Conservation (phyloP, 2,888 invertebrate species). For the Venustoraphidia nigricollis region DNA sequence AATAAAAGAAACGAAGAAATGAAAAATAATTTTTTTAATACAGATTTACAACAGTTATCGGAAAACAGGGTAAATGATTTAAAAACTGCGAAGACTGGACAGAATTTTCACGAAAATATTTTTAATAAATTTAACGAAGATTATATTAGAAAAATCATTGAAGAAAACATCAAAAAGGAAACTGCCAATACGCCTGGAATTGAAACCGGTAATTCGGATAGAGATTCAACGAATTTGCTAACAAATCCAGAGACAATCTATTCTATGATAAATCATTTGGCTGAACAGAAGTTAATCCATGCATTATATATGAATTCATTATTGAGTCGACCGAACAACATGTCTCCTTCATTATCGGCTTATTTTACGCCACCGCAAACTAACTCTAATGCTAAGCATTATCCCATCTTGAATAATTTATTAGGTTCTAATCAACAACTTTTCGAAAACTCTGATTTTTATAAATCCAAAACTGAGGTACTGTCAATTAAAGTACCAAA, state of each 20-base stretch:
- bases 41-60: too few species aligned
- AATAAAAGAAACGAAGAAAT: neutral
- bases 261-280: slow-evolving; percentile 26
- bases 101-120: neutral
- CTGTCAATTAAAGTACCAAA: slow-evolving; percentile 4
- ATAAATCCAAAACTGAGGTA: slow-evolving; percentile 6
- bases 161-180: slow-evolving; percentile 17
- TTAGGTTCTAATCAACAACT: slow-evolving; percentile 12
- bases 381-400: neutral
- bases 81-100: neutral
- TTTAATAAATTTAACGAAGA: slow-evolving; percentile 2
- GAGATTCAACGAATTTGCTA: neutral
- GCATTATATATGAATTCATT: slow-evolving; percentile 31
- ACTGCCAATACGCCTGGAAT: slow-evolving; percentile 13
- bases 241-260: slow-evolving; percentile 22
- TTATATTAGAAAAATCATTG: slow-evolving; percentile 12
- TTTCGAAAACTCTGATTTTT: slow-evolving; percentile 3
- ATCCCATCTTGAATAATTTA: slow-evolving; percentile 25
- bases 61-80: neutral
- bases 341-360: too few species aligned
- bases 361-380: too few species aligned
- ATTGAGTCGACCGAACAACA: slow-evolving; percentile 15
- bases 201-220: slow-evolving; percentile 1
- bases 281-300: slow-evolving; percentile 29
- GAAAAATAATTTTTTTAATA: neutral